Percentiles rank a stretch among this genome's conserved stretches.
Evolutionary conservation across 2,888 invertebrate species (phyloP).

Genomic region (Coenonympha arcania): DNA sequence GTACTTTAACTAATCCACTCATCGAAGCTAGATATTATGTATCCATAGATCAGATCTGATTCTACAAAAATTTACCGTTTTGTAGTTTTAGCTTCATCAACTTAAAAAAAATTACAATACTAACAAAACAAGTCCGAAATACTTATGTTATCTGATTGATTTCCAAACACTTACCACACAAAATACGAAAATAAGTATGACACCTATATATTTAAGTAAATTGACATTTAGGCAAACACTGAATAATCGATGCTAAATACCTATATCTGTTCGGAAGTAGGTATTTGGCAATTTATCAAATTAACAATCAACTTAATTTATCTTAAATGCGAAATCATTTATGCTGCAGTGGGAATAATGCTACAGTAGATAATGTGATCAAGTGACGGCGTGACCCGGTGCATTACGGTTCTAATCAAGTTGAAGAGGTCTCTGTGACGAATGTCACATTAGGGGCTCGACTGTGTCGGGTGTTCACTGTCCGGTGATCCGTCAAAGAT

Average conservation of each 20-base stretch:
- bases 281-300: not conserved
- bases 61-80: too few species aligned
- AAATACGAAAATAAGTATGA: too few species aligned
- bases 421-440: slow-evolving; percentile 7
- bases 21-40: too few species aligned
- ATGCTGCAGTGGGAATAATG: not conserved
- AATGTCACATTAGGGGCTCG: slow-evolving; percentile 9
- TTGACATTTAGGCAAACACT: not conserved
- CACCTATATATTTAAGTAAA: not conserved
- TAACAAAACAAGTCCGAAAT: too few species aligned
- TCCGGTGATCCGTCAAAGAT: slow-evolving; percentile 60
- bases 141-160: too few species aligned
- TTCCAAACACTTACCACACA: too few species aligned
- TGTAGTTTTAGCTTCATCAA: too few species aligned
- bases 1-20: too few species aligned
- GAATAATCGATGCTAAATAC: not conserved
- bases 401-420: not conserved
- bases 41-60: too few species aligned
- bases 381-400: not conserved
- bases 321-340: not conserved
- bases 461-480: slow-evolving; percentile 39
- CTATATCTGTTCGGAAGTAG: not conserved
- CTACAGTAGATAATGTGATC: not conserved
- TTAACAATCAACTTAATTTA: not conserved
- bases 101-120: too few species aligned